Evolutionary conservation across 2,888 invertebrate genomes (phyloP), one percentile per base, ranked within the genome.

Genomic region (Tyria jacobaeae): DNA sequence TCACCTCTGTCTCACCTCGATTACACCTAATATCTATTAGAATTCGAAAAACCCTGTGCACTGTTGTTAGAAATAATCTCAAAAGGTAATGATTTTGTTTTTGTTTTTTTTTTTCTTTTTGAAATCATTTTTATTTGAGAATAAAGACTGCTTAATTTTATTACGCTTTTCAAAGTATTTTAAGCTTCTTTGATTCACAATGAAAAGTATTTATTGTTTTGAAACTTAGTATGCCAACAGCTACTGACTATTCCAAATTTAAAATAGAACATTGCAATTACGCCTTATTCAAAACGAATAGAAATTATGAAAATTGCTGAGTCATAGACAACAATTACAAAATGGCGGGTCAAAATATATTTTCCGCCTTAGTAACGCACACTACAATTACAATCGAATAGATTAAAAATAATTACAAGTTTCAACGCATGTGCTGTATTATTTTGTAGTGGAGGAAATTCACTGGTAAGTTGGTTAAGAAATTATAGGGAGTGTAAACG

Each of bases 391-490:
- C 62, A 66, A 64, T 60, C 49, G 60, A 72, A 77, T 71, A 71
- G 66, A 67, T 76, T 77, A 69, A 64, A 67, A 66, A 75, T 76
- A 75, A 75, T 76, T 54, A 71, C 62, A 24, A 67, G 75, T 76
- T 71, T 57, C 60, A n/a, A 61, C 24, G 54, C 58, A 17, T 49
- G 60, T 49, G 48, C 12, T 60, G 53, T 76, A 62, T 77, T 50
- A 77, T 75, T 59, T 65, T 64, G 56, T 50, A 51, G 56, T 48
- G 48, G 56, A 62, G 55, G 62, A 39, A 60, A 74, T 63, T 68
- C 64, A 60, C 53, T 37, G 48, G 69, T 17, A 75, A 77, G 72
- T 66, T 76, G 59, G 49, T 57, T 60, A 58, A 70, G 73, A 75
- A 76, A 76, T 76, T 75, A 77, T 62, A 68, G 73, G 63, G 66